These are phyloP conservation scores for Serinus canaria DNA, from an alignment of 2,113 vertebrate species.

Conservation along the genomic window DNA sequence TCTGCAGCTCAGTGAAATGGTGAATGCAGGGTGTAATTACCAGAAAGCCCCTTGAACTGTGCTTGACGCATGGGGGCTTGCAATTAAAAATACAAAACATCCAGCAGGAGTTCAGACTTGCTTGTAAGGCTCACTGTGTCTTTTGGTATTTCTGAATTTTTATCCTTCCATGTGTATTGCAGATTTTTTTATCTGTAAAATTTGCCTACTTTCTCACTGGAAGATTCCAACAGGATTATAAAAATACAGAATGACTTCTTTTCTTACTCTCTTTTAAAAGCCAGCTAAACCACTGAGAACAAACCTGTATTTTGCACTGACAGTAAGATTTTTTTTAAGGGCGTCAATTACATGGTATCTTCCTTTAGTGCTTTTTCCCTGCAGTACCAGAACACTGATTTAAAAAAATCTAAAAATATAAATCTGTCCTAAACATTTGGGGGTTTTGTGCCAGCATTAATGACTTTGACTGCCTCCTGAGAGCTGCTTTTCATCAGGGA, in stretches of 20 bases:
- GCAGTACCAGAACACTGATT: not conserved
- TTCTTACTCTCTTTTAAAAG: not conserved
- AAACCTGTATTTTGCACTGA: not conserved
- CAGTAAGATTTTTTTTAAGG: not conserved
- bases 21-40: not conserved
- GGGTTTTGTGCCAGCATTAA: not conserved
- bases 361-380: not conserved
- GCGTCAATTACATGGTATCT: rapidly evolving
- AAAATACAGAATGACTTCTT: not conserved
- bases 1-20: not conserved
- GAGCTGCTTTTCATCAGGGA: rapidly evolving
- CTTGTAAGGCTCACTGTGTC: not conserved
- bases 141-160: not conserved
- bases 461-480: not conserved
- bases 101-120: not conserved
- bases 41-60: not conserved
- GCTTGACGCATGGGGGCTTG: not conserved
- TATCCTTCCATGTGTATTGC: not conserved
- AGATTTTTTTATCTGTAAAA: not conserved
- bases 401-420: not conserved
- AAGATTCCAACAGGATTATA: not conserved
- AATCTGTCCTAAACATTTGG: not conserved
- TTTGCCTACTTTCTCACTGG: not conserved
- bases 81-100: not conserved
- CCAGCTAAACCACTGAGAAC: not conserved